These are phyloP conservation scores for Aptenodytes patagonicus DNA, from an alignment of 2,113 vertebrate genomes.

Conservation along the genomic window DNA sequence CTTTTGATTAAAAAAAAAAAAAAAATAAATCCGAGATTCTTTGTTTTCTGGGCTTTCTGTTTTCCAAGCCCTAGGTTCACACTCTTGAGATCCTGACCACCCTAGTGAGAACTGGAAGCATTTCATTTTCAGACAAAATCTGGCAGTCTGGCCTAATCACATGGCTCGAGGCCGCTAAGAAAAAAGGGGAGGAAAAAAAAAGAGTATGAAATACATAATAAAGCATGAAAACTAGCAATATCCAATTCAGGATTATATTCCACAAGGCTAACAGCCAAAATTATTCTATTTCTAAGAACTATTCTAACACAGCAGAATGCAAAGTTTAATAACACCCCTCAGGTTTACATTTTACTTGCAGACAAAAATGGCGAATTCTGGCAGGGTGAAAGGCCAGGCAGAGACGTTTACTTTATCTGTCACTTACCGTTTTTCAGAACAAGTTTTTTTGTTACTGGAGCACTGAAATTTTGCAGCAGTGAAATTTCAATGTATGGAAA, in stretches of 20 bases:
- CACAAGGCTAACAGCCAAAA: neutral
- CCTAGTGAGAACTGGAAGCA: neutral
- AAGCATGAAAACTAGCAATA: neutral
- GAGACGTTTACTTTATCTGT: neutral
- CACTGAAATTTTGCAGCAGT: neutral
- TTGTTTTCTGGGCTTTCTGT: neutral
- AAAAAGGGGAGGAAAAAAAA: neutral
- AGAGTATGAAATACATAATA: neutral
- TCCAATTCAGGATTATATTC: neutral
- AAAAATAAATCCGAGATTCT: too few species aligned
- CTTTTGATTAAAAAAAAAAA: neutral
- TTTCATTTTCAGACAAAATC: neutral
- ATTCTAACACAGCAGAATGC: neutral
- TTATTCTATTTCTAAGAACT: neutral
- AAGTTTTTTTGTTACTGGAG: neutral
- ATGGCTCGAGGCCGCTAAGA: neutral
- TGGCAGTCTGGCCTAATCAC: neutral
- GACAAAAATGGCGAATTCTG: neutral
- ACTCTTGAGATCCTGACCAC: neutral
- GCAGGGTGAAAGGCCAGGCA: neutral
- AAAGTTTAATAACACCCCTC: neutral
- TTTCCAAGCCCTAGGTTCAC: neutral
- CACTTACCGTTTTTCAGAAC: neutral
- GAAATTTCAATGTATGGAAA: neutral
- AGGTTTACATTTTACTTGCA: neutral